phyloP scores from a whole-genome alignment of 2,113 vertebrate genomes.

The Prochilodus magdalenae region DNA sequence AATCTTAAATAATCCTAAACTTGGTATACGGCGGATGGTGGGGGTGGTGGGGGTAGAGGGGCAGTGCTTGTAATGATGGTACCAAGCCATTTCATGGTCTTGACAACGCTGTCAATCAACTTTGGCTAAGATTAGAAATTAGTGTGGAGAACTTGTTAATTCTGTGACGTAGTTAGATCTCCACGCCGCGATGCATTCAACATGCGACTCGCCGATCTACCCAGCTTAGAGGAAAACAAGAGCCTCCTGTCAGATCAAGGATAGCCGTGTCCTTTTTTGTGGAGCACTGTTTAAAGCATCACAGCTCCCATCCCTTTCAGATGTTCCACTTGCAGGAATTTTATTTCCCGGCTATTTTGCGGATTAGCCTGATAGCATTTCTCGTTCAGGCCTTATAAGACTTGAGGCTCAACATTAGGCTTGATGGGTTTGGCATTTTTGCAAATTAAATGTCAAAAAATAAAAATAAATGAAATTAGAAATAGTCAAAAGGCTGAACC shows the following conservation, averaged over 20 bases:
- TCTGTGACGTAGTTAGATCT: slow-evolving; percentile 46
- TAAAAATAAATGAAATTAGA: slow-evolving; percentile 31
- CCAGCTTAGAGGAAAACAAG: slow-evolving; percentile 56
- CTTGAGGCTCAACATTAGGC: slow-evolving; percentile 11
- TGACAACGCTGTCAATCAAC: slow-evolving; percentile 81
- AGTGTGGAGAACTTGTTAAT: slow-evolving; percentile 67
- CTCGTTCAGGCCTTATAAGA: slow-evolving; percentile 50
- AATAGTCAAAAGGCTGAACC: background rate
- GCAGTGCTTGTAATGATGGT: slow-evolving; percentile 85
- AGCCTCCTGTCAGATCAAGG: slow-evolving; percentile 55
- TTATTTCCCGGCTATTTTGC: slow-evolving; percentile 45
- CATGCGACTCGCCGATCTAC: slow-evolving; percentile 34
- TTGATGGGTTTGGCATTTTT: slow-evolving; percentile 29
- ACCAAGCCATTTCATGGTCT: slow-evolving; percentile 81
- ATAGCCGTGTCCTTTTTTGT: slow-evolving; percentile 38
- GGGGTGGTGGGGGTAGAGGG: too few relatives aligned
- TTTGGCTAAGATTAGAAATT: slow-evolving; percentile 66
- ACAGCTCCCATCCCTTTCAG: slow-evolving; percentile 41
- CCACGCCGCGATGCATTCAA: slow-evolving; percentile 50
- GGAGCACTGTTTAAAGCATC: slow-evolving; percentile 52
- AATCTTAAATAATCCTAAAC: slow-evolving; percentile 97
- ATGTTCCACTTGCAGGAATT: slow-evolving; percentile 49
- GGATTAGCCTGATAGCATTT: slow-evolving; percentile 53
- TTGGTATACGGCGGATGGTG: slow-evolving; percentile 81
- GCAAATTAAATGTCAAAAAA: background rate